Evolutionary conservation across 2,113 vertebrate genomes (phyloP).

Genomic region (Elgaria multicarinata): DNA sequence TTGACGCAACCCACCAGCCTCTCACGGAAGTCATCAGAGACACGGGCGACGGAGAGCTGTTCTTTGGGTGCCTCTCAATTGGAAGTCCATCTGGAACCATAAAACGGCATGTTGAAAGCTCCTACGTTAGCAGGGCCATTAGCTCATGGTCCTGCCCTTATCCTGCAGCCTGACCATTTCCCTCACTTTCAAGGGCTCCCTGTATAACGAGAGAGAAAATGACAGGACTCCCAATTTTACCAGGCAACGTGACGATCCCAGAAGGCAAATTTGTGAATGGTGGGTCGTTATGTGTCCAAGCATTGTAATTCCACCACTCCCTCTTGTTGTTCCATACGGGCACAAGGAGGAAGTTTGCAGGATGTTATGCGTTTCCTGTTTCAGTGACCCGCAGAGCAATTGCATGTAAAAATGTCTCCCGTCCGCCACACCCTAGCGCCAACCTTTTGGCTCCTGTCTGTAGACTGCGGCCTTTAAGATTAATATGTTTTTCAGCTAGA

Average conservation of each 20-base stretch:
- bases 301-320: constrained; percentile 13
- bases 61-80: constrained; percentile 3
- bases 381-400: constrained; percentile 76
- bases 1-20: not conserved
- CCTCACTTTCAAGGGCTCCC: constrained; percentile 1
- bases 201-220: constrained; percentile 20
- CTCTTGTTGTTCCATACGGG: constrained; percentile 29
- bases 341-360: constrained; percentile 74
- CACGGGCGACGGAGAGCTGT: not conserved
- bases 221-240: not conserved
- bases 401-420: constrained; percentile 74
- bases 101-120: not conserved
- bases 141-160: not conserved
- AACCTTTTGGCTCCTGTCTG: constrained; percentile 75
- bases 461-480: constrained; percentile 56
- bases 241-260: constrained; percentile 8
- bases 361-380: constrained; percentile 82
- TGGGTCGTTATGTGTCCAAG: constrained; percentile 16
- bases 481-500: constrained; percentile 62
- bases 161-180: not conserved
- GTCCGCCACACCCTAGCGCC: constrained; percentile 69
- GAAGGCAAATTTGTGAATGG: constrained; percentile 53
- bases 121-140: accelerated
- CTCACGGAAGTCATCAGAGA: not conserved
- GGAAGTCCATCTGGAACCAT: constrained; percentile 49